Evolutionary conservation across 2,113 vertebrate genomes (phyloP).

Genomic region (Ascaphus truei): DNA sequence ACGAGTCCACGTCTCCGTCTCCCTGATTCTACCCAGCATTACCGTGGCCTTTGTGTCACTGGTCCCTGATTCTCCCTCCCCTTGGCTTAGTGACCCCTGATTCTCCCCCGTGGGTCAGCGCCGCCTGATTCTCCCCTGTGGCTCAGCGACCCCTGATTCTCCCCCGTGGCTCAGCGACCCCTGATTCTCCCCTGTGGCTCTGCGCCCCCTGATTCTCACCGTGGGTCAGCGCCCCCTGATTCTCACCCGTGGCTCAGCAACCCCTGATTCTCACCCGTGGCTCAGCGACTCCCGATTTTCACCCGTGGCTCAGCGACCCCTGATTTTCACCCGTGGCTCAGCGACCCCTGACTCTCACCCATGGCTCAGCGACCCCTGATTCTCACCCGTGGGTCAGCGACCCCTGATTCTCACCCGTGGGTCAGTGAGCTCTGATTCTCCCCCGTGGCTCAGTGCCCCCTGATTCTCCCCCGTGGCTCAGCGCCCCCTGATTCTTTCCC

Average conservation of each 20-base stretch:
- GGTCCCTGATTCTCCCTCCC: background rate
- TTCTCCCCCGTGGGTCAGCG: too few relatives aligned
- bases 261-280: too few relatives aligned
- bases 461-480: background rate
- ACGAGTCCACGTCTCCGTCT: conserved; percentile 25
- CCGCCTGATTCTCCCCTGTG: background rate
- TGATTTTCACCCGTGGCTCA: too few relatives aligned
- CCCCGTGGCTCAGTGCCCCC: too few relatives aligned
- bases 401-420: background rate
- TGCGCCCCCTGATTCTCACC: too few relatives aligned
- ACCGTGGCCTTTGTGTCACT: background rate
- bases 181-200: background rate
- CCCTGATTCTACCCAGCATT: background rate
- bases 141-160: background rate
- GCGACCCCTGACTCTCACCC: background rate
- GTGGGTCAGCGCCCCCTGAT: background rate
- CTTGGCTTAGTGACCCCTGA: background rate
- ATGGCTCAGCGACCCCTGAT: background rate
- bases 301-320: background rate
- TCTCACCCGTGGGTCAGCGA: too few relatives aligned
- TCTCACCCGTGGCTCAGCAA: background rate
- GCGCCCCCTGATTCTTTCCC: too few relatives aligned
- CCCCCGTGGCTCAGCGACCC: too few relatives aligned
- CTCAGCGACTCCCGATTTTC: background rate
- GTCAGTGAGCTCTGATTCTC: too few relatives aligned